Percentiles rank a stretch among this genome's conserved stretches.
phyloP scores from a whole-genome alignment of 1,140 invertebrate genomes.

The Bombus balteatus region DNA sequence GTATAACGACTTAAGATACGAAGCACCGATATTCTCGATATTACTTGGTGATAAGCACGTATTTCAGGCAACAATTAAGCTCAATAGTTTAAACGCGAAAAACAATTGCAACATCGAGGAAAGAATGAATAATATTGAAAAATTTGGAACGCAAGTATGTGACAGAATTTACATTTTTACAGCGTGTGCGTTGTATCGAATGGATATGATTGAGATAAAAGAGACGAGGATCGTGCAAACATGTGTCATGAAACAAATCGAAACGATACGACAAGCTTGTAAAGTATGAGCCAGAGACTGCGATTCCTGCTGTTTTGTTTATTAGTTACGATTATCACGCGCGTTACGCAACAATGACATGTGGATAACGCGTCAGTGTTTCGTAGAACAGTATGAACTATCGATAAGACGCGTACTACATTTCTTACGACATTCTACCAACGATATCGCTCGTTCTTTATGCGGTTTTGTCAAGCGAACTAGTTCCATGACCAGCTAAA shows the following conservation, averaged over 20 bases:
- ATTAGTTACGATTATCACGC: conserved; percentile 22
- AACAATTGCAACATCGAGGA: neutral
- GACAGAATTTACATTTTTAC: neutral
- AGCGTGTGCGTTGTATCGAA: neutral
- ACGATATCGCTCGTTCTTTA: neutral
- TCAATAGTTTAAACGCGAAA: neutral
- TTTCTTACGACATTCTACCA: neutral
- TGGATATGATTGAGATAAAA: neutral
- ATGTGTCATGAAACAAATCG: neutral
- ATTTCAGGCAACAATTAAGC: neutral
- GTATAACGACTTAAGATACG: neutral
- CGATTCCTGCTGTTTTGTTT: conserved; percentile 10
- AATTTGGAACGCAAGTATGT: neutral
- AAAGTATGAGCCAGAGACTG: neutral
- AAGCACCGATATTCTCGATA: neutral
- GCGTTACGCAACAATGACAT: conserved; percentile 26
- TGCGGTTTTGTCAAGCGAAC: neutral
- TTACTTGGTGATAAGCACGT: neutral
- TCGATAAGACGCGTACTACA: neutral
- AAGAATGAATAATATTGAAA: neutral
- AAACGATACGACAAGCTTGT: neutral
- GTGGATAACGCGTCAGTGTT: neutral
- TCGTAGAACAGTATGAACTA: neutral
- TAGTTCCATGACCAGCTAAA: too few relatives aligned
- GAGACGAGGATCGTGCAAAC: too few relatives aligned